Evolutionary conservation across 1,140 invertebrate genomes (phyloP).

Genomic region (Thaumatotibia leucotreta): DNA sequence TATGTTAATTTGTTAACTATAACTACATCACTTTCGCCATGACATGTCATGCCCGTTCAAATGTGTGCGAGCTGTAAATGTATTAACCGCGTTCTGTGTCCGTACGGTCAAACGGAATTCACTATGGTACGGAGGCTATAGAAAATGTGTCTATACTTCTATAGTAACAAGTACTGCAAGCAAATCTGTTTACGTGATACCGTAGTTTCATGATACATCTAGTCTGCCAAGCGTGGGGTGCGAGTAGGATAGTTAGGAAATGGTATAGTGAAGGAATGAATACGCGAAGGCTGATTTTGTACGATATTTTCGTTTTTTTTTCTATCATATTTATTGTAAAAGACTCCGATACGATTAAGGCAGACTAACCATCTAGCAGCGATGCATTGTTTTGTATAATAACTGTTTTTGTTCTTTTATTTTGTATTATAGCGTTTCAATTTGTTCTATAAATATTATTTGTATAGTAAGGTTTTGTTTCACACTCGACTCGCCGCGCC

Average conservation of each 20-base stretch:
- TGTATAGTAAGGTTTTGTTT: slow-evolving; percentile 49
- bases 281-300: slow-evolving; percentile 56
- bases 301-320: slow-evolving; percentile 30
- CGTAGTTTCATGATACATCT: slow-evolving; percentile 18
- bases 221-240: slow-evolving; percentile 23
- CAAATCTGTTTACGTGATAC: background rate
- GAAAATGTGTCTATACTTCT: background rate
- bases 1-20: background rate
- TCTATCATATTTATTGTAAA: slow-evolving; percentile 15
- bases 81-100: background rate
- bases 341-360: slow-evolving; percentile 15
- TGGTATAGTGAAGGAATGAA: slow-evolving; percentile 37
- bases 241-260: slow-evolving; percentile 27
- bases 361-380: background rate
- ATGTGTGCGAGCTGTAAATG: background rate
- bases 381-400: slow-evolving; percentile 13
- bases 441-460: slow-evolving; percentile 41
- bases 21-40: background rate
- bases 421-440: slow-evolving; percentile 52
- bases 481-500: slow-evolving; percentile 23
- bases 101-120: background rate
- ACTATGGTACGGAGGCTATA: background rate
- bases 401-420: slow-evolving; percentile 37
- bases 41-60: background rate
- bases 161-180: too few relatives aligned